Percentiles rank a stretch among this genome's conserved stretches.
Conservation (phyloP, 2,888 invertebrate genomes). For the Ganaspis brasiliensis region DNA sequence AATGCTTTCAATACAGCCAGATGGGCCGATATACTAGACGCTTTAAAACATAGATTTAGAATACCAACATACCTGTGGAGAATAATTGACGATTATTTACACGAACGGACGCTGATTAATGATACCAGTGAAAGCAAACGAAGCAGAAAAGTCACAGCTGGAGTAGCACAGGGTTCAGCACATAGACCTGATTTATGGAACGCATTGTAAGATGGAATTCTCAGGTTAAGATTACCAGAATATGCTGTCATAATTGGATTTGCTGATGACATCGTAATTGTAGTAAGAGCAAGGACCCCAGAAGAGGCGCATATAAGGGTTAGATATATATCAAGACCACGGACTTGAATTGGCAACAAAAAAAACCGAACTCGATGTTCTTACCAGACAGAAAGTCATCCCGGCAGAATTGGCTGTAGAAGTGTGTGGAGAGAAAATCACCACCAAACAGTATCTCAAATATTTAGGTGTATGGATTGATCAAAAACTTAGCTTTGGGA, state of each 20-base stretch:
- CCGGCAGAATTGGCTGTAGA: no score
- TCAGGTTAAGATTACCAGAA: conserved; percentile 50
- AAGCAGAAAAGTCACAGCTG: conserved; percentile 12
- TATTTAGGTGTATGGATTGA: no score
- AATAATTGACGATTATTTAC: conserved; percentile 56
- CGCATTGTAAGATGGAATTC: conserved; percentile 29
- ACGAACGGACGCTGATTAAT: conserved; percentile 51
- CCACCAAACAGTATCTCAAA: no score
- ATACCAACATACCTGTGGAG: conserved; percentile 55
- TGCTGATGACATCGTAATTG: conserved; percentile 58
- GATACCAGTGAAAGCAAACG: conserved; percentile 34
- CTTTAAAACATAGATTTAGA: conserved; percentile 57
- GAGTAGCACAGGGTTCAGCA: conserved; percentile 44
- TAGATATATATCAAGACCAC: no score
- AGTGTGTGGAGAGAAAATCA: no score
- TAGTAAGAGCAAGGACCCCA: no score
- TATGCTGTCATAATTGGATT: conserved; percentile 51
- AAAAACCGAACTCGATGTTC: no score
- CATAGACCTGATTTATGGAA: conserved; percentile 49
- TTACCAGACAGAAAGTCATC: no score
- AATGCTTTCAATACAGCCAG: conserved; percentile 57
- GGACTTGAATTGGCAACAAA: no score
- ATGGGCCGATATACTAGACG: conserved; percentile 54
- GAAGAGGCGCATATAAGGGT: no score
- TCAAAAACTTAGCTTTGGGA: no score